Evolutionary conservation across 2,888 invertebrate genomes (phyloP).

Genomic region (Ectemnius lituratus): DNA sequence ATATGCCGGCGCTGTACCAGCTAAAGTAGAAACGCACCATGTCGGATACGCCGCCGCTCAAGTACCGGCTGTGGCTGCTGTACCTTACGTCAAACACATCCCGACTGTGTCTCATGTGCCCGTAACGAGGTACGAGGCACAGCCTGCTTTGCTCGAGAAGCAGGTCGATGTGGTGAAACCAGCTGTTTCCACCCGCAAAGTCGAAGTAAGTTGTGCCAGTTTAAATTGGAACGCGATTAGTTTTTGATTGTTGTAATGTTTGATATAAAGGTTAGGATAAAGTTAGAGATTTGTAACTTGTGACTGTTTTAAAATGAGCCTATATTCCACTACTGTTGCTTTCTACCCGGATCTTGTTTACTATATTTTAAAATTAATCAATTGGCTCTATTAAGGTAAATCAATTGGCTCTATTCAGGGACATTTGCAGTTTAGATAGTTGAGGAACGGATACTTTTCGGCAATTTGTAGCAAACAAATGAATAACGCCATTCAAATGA

Average conservation of each 20-base stretch:
- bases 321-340: no score
- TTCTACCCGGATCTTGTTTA: no score
- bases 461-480: no score
- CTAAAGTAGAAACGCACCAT: conserved; percentile 67
- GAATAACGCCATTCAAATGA: no score
- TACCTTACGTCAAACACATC: conserved; percentile 74
- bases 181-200: conserved; percentile 80
- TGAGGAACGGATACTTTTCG: no score
- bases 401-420: no score
- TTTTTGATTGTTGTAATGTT: not conserved
- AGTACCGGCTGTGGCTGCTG: conserved; percentile 71
- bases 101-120: conserved; percentile 79
- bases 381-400: no score
- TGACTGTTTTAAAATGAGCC: no score
- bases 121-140: conserved; percentile 78
- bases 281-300: no score
- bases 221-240: not conserved
- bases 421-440: no score
- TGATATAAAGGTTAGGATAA: no score
- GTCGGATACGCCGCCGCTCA: conserved; percentile 72
- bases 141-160: conserved; percentile 79
- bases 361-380: no score
- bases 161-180: conserved; percentile 81
- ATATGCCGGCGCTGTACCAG: conserved; percentile 62
- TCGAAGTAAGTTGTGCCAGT: conserved; percentile 73